Base-by-base conservation (phyloP, 2,888 invertebrate genomes). In the Drosophila nigritarsus region DNA sequence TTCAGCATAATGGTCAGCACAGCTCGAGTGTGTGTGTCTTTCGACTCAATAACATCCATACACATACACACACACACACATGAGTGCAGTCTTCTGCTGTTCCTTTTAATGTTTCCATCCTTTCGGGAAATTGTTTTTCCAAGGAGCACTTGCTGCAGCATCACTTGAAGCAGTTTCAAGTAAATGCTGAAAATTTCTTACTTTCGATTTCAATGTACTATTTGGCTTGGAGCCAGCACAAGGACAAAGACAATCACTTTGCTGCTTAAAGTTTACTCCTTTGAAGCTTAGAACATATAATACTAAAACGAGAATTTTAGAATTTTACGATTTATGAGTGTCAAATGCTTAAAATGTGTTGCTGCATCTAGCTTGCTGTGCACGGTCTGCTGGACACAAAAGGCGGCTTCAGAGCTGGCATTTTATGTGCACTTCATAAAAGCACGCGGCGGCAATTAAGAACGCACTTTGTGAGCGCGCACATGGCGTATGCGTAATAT, bases 401-500 rank as follows among this genome's bases (percentile, higher is more conserved):
- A 54, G 60, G 30, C 51, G 56, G 51, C 53, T 54, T 50, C 36
- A 55, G 58, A 42, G 34, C 50, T 58, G 38, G 32, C 49, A 65
- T 73, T 78, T 89, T 78, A 80, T 87, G 87, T 48, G 63, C 72
- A 75, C 77, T 77, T 73, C 79, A 73, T 75, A 78, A 82, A 75
- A 53, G 85, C 85, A 75, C 72, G 82, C 70, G 73, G 64, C 65
- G 53, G 88, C 90, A 80, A 86, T 86, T 86, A 84, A 24, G 82
- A 87, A 73, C 68, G 75, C 75, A 77, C 73, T 71, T 72, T 74
- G 60, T 58, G 64, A 32, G n/a, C 55, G 11, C 32, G 27, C 63
- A 67, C 87, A 84, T 73, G 72, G 77, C 85, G 87, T 84, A 87
- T 84, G 85, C 85, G 82, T 82, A 81, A 70, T 83, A 70, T 76